These are phyloP conservation scores for Syrmaticus mikado DNA, from an alignment of 2,113 vertebrate genomes.

Conservation along the genomic window DNA sequence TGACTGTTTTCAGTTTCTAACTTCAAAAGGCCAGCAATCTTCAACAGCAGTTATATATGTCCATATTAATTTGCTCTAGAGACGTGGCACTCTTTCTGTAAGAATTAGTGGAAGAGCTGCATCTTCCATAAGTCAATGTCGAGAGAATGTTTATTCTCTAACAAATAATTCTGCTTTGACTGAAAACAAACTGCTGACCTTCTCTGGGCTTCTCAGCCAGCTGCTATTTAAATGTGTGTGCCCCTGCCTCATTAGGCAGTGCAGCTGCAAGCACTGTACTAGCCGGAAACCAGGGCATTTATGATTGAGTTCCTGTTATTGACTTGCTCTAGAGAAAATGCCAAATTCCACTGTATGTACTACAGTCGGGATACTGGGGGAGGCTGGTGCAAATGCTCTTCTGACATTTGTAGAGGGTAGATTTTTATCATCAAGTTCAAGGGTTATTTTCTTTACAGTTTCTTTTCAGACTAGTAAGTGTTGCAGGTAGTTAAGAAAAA, in stretches of 20 bases:
- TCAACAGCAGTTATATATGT: background rate
- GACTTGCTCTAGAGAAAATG: conserved; percentile 78
- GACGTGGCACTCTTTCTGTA: fast-evolving
- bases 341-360: conserved; percentile 66
- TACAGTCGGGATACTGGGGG: conserved; percentile 66
- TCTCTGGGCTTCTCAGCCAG: conserved; percentile 41
- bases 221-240: conserved; percentile 72
- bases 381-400: conserved; percentile 8
- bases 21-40: background rate
- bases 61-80: background rate
- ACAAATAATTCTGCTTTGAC: background rate
- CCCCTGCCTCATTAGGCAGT: conserved; percentile 60
- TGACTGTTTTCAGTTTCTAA: background rate
- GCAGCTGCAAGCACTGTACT: conserved; percentile 74
- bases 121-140: background rate
- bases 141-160: background rate
- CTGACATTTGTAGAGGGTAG: conserved; percentile 18
- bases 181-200: conserved; percentile 45
- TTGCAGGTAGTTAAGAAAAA: conserved; percentile 7
- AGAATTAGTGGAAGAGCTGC: background rate
- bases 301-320: conserved; percentile 95
- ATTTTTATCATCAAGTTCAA: conserved; percentile 34
- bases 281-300: conserved; percentile 89
- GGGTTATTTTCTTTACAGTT: background rate
- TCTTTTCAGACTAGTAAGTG: conserved; percentile 1